A percentile compares a stretch with the other conserved stretches of the same genome.
phyloP scores from a whole-genome alignment of 2,113 vertebrate genomes.

The Alexandromys fortis region DNA sequence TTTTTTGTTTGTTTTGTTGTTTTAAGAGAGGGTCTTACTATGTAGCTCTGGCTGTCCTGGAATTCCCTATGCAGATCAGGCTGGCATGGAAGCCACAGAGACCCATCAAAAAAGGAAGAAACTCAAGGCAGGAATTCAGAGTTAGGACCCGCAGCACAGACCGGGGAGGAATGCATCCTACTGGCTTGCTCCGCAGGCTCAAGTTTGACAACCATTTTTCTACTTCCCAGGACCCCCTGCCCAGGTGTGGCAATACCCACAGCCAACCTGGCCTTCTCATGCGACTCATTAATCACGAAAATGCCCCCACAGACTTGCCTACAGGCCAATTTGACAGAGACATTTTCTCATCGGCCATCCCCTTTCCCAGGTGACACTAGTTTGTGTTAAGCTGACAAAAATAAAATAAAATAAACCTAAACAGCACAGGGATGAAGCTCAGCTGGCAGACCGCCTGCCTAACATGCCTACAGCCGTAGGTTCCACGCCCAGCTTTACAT shows the following conservation, averaged over 20 bases:
- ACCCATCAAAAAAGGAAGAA: too few species aligned
- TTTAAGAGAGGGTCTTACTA: too few species aligned
- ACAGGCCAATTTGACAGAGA: neutral
- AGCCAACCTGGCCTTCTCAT: neutral
- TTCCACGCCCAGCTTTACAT: neutral
- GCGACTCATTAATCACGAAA: neutral
- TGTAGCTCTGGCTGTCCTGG: too few species aligned
- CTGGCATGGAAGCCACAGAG: too few species aligned
- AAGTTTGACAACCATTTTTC: neutral
- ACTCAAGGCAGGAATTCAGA: too few species aligned
- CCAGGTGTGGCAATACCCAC: neutral
- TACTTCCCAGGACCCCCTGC: neutral
- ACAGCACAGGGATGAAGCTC: neutral
- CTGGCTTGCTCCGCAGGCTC: neutral
- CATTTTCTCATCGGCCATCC: neutral
- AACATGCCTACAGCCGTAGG: neutral
- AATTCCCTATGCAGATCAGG: too few species aligned
- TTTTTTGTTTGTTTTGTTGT: too few species aligned
- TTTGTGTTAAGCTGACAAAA: neutral
- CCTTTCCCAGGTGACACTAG: neutral
- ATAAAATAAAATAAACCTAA: too few species aligned
- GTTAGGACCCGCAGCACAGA: too few species aligned
- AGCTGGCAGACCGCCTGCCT: neutral
- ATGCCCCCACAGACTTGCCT: neutral
- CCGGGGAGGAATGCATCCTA: too few species aligned